phyloP scores from a whole-genome alignment of 2,888 invertebrate species.

The Latrodectus hesperus region DNA sequence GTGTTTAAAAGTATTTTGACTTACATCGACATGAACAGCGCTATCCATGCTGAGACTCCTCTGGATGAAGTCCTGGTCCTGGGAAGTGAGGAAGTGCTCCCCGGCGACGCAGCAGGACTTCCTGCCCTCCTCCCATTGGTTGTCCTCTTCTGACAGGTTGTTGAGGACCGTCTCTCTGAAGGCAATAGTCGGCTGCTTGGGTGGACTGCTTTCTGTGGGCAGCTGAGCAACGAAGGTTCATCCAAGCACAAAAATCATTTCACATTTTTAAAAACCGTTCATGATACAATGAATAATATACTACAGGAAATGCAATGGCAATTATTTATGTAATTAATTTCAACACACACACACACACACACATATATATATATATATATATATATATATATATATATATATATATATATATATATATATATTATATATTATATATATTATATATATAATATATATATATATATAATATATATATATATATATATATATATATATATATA shows the following conservation, averaged over 20 bases:
- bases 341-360: no score
- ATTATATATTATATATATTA: no score
- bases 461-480: no score
- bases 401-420: no score
- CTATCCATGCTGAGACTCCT: conserved; percentile 64
- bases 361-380: no score
- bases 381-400: no score
- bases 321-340: no score
- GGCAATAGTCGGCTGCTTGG: not conserved
- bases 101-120: conserved; percentile 60
- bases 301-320: no score
- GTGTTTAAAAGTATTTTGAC: conserved; percentile 1
- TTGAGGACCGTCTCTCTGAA: conserved; percentile 11
- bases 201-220: conserved; percentile 21
- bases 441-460: no score
- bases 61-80: conserved; percentile 27
- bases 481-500: no score
- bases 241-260: not conserved
- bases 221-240: conserved; percentile 16
- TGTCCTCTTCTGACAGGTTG: conserved; percentile 35
- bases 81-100: conserved; percentile 58
- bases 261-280: no score
- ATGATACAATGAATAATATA: no score
- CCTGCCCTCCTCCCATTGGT: conserved; percentile 13
- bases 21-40: conserved; percentile 60